A percentile compares a stretch with the other conserved stretches of the same genome.
Conservation (phyloP, 1,140 invertebrate species). For the Euura lappo region DNA sequence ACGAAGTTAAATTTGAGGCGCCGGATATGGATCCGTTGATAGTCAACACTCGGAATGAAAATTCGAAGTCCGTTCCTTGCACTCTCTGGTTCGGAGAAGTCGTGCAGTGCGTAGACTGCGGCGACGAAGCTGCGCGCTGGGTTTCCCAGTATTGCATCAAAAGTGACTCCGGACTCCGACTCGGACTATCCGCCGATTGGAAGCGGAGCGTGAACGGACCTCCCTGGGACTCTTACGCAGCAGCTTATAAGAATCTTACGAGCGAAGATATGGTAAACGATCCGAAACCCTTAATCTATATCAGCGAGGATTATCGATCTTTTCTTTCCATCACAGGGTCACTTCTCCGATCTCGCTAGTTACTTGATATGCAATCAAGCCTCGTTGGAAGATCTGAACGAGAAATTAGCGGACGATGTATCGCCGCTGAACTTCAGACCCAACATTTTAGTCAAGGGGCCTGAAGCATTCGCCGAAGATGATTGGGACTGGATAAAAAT, state of each 20-base stretch:
- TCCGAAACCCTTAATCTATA: background rate
- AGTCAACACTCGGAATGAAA: background rate
- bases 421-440: slow-evolving; percentile 56
- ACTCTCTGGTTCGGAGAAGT: slow-evolving; percentile 22
- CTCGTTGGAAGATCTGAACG: slow-evolving; percentile 60
- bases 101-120: slow-evolving; percentile 29
- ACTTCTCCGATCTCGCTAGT: slow-evolving; percentile 56
- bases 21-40: background rate
- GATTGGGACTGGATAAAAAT: slow-evolving; percentile 56
- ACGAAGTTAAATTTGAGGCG: slow-evolving; percentile 4
- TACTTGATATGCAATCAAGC: slow-evolving; percentile 57
- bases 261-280: background rate
- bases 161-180: slow-evolving; percentile 17
- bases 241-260: background rate
- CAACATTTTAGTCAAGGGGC: slow-evolving; percentile 54
- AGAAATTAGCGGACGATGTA: slow-evolving; percentile 28
- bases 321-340: slow-evolving; percentile 38
- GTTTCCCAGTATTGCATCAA: slow-evolving; percentile 23
- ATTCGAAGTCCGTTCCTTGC: background rate
- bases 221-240: background rate
- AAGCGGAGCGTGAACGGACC: slow-evolving; percentile 11
- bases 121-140: slow-evolving; percentile 29
- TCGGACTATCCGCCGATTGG: background rate
- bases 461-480: slow-evolving; percentile 58
- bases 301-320: background rate